phyloP scores from a whole-genome alignment of 2,888 invertebrate species.

The Helobdella robusta region DNA sequence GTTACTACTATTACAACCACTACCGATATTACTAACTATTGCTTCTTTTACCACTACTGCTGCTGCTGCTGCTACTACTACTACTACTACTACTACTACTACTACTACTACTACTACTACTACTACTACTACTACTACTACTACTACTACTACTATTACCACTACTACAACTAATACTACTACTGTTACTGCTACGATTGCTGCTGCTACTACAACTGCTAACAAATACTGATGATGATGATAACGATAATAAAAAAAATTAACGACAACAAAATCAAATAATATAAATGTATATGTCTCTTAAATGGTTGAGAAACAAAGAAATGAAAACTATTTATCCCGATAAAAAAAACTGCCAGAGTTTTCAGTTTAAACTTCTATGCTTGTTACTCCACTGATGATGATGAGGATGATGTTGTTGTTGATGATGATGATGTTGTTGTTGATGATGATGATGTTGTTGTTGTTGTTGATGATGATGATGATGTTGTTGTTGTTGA shows the following conservation, averaged over 20 bases:
- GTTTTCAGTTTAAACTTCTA: no score
- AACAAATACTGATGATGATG: no score
- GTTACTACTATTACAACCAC: not conserved
- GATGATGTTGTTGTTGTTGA: not conserved
- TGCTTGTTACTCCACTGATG: no score
- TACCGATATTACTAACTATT: not conserved
- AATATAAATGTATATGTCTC: no score
- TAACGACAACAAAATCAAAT: no score
- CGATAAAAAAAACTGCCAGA: no score
- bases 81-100: conserved; percentile 26
- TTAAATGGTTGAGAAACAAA: no score
- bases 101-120: conserved; percentile 27
- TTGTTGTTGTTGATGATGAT: conserved; percentile 9
- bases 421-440: not conserved
- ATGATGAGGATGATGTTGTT: conserved; percentile 11
- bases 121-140: conserved; percentile 26
- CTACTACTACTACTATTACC: conserved; percentile 24
- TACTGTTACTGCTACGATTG: not conserved
- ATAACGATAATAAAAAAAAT: no score
- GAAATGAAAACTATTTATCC: no score
- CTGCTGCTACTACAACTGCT: not conserved
- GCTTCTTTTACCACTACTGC: not conserved
- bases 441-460: conserved; percentile 7
- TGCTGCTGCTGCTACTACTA: conserved; percentile 17
- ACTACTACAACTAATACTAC: conserved; percentile 1